Percentiles rank a stretch among this genome's conserved stretches.
phyloP scores from a whole-genome alignment of 2,888 invertebrate genomes.

The Taenaris catops region DNA sequence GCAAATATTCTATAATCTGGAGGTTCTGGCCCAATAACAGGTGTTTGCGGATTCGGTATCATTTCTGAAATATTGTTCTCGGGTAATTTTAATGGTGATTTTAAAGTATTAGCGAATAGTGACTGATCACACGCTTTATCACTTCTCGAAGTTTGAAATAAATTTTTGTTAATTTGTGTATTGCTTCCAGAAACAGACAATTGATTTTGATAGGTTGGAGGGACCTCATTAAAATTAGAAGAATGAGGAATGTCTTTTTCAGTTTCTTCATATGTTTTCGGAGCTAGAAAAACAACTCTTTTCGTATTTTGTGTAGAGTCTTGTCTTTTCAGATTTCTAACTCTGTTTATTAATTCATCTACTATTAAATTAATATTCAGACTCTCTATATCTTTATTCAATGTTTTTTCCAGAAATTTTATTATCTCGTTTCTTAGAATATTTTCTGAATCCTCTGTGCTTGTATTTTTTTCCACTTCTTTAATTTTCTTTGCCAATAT shows the following conservation, averaged over 20 bases:
- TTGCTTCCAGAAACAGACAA: neutral
- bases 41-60: neutral
- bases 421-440: slow-evolving; percentile 36
- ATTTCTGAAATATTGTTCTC: neutral
- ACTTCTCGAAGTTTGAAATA: slow-evolving; percentile 9
- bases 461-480: slow-evolving; percentile 33
- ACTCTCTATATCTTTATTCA: slow-evolving; percentile 28
- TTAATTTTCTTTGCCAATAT: slow-evolving; percentile 41
- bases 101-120: neutral
- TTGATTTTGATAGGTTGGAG: neutral
- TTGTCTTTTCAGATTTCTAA: slow-evolving; percentile 28
- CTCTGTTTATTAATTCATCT: slow-evolving; percentile 34
- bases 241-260: slow-evolving; percentile 27
- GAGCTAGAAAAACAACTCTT: slow-evolving; percentile 19
- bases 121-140: slow-evolving; percentile 2
- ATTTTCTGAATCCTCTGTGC: slow-evolving; percentile 26
- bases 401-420: slow-evolving; percentile 34
- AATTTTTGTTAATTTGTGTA: slow-evolving; percentile 1
- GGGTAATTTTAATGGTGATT: too few relatives aligned
- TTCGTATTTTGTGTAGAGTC: slow-evolving; percentile 11
- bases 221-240: slow-evolving; percentile 21
- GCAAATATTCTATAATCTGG: slow-evolving; percentile 13
- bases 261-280: slow-evolving; percentile 29
- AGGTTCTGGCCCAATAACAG: slow-evolving; percentile 11
- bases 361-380: slow-evolving; percentile 37